These are phyloP conservation scores for Zelostemma sp. DNA, from an alignment of 1,140 invertebrate species.

Conservation along the genomic window DNA sequence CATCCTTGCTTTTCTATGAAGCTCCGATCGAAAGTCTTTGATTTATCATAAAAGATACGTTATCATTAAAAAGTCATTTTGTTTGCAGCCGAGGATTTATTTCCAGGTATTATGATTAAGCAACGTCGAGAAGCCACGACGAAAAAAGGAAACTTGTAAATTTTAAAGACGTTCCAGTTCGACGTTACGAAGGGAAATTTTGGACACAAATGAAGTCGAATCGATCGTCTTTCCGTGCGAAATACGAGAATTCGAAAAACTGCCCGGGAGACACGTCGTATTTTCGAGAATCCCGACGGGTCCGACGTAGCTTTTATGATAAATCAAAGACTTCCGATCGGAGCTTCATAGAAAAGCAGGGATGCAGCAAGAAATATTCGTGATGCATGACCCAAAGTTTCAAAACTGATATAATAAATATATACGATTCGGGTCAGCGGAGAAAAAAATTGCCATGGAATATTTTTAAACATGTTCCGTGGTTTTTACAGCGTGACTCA, in stretches of 20 bases:
- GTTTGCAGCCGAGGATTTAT: too few species aligned
- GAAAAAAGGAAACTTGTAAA: constrained; percentile 18
- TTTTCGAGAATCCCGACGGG: constrained; percentile 18
- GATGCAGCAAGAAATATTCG: constrained; percentile 30
- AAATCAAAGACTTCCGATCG: constrained; percentile 38
- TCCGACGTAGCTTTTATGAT: constrained; percentile 33
- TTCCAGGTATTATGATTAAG: neutral
- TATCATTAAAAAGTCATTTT: too few species aligned
- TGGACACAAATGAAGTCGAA: constrained; percentile 28
- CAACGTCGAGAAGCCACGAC: neutral
- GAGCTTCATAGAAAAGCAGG: constrained; percentile 23
- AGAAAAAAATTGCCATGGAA: neutral
- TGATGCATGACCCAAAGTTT: constrained; percentile 25
- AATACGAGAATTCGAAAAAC: constrained; percentile 12
- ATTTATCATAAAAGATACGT: constrained; percentile 38
- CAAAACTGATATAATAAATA: constrained; percentile 31
- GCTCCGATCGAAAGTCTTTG: constrained; percentile 33
- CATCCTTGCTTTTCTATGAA: constrained; percentile 25
- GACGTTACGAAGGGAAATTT: constrained; percentile 7
- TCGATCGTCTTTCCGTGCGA: constrained; percentile 29
- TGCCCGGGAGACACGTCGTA: constrained; percentile 6
- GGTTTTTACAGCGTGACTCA: too few species aligned
- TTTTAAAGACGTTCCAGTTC: constrained; percentile 25
- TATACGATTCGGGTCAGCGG: neutral
- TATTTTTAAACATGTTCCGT: too few species aligned